phyloP scores from a whole-genome alignment of 2,113 vertebrate species.

The Syrmaticus mikado region DNA sequence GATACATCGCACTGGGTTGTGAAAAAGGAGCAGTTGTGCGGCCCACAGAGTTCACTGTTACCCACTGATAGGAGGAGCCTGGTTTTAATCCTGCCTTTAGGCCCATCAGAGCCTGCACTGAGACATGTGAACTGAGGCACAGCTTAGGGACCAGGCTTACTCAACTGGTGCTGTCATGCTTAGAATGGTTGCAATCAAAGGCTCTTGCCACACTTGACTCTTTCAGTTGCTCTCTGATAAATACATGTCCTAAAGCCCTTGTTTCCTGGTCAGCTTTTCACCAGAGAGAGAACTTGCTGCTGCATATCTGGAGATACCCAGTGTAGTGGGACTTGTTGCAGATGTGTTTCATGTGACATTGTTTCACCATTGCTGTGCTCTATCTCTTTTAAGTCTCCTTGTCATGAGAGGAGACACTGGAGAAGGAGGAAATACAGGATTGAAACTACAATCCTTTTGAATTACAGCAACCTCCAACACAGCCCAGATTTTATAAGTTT shows the following conservation, averaged over 20 bases:
- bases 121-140: not conserved
- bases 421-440: not conserved
- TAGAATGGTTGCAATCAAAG: not conserved
- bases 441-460: not conserved
- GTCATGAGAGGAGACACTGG: not conserved
- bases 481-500: not conserved
- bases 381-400: not conserved
- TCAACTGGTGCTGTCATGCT: too few relatives aligned
- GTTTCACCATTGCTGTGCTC: not conserved
- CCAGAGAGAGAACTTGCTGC: not conserved
- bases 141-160: not conserved
- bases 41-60: not conserved
- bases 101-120: not conserved
- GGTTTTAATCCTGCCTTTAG: not conserved
- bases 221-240: not conserved
- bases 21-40: not conserved
- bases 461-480: not conserved
- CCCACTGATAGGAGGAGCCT: not conserved
- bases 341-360: not conserved
- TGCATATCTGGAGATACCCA: not conserved
- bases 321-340: not conserved
- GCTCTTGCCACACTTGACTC: not conserved
- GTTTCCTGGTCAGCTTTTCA: not conserved
- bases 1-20: rapidly evolving
- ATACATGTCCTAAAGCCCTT: not conserved